A percentile compares a stretch with the other conserved stretches of the same genome.
phyloP scores from a whole-genome alignment of 2,888 invertebrate genomes.

The Poecilobothrus nobilitatus region DNA sequence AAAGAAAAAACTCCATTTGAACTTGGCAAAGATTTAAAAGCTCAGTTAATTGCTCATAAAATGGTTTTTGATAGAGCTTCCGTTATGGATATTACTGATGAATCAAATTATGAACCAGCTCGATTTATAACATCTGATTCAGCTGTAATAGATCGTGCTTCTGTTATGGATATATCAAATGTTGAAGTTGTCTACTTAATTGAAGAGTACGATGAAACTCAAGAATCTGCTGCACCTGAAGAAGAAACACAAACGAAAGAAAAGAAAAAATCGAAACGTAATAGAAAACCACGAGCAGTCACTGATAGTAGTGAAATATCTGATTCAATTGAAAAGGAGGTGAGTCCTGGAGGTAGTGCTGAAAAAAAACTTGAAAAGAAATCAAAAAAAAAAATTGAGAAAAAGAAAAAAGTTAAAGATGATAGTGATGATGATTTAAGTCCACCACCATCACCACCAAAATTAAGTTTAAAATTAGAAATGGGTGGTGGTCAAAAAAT shows the following conservation, averaged over 20 bases:
- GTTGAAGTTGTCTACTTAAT: constrained; percentile 4
- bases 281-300: neutral
- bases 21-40: constrained; percentile 1
- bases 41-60: constrained; percentile 2
- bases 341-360: neutral
- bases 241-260: neutral
- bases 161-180: constrained; percentile 11
- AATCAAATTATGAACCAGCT: neutral
- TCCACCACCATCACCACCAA: constrained; percentile 1
- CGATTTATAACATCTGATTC: constrained; percentile 8
- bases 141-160: constrained; percentile 1
- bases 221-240: neutral
- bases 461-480: constrained; percentile 9
- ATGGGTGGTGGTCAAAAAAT: constrained; percentile 10
- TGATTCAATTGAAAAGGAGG: neutral
- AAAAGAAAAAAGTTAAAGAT: neutral
- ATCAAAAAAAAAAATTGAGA: neutral
- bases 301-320: neutral
- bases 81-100: neutral
- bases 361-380: neutral
- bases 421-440: neutral
- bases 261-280: neutral
- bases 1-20: constrained; percentile 10
- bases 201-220: constrained; percentile 8
- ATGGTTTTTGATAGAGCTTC: constrained; percentile 11